Evolutionary conservation across 2,888 invertebrate genomes (phyloP).

Genomic region (Arctia plantaginis): DNA sequence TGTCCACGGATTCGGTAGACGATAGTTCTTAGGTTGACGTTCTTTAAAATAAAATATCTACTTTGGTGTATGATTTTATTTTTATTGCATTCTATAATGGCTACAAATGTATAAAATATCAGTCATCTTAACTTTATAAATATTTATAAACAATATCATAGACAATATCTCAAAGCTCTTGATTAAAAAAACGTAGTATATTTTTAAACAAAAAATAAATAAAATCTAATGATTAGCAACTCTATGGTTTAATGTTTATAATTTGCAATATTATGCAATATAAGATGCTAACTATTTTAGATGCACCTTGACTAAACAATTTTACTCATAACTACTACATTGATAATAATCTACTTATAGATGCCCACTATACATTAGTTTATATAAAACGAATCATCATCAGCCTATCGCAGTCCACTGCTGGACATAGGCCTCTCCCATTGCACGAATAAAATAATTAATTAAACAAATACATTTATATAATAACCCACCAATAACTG

Average conservation of each 20-base stretch:
- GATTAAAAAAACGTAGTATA: constrained; percentile 20
- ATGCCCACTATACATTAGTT: neutral
- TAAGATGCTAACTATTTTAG: neutral
- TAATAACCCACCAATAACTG: neutral
- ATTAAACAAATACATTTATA: neutral
- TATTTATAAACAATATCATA: constrained; percentile 49
- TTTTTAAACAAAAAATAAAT: neutral
- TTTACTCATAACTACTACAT: neutral
- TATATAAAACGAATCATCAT: neutral
- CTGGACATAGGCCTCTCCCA: no score
- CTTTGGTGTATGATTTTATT: constrained; percentile 34
- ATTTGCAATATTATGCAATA: constrained; percentile 1
- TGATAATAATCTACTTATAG: neutral
- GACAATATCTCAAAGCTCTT: constrained; percentile 34
- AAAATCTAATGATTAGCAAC: neutral
- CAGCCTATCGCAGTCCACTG: no score
- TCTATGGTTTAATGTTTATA: neutral
- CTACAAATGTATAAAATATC: constrained; percentile 82
- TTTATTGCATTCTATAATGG: constrained; percentile 52
- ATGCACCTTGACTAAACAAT: neutral
- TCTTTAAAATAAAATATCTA: constrained; percentile 16
- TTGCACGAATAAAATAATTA: neutral
- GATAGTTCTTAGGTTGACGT: neutral
- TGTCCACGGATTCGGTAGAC: neutral
- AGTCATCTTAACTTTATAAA: constrained; percentile 68